Conservation (phyloP, 2,888 invertebrate genomes). For the Tipula confusa region DNA sequence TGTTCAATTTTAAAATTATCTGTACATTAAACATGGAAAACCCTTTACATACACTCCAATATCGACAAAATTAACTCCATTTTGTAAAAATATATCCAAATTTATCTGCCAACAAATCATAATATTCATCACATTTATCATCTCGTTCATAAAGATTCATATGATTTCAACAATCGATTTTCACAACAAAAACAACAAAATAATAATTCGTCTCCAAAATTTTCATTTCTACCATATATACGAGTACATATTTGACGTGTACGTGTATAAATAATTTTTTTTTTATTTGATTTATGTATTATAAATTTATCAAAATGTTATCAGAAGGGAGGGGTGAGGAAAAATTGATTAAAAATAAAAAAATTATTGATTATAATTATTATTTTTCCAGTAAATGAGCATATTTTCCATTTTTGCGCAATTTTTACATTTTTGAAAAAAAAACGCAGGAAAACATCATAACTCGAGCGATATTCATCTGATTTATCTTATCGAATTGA, state of each 20-base stretch:
- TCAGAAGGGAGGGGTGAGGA: not conserved
- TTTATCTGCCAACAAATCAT: not conserved
- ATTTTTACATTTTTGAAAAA: not conserved
- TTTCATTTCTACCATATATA: not conserved
- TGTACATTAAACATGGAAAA: too few species aligned
- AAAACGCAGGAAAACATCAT: too few species aligned
- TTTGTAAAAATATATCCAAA: not conserved
- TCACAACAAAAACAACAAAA: not conserved
- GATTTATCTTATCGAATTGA: too few species aligned
- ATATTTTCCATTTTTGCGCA: not conserved
- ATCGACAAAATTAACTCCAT: not conserved
- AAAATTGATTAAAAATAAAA: not conserved
- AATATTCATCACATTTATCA: not conserved
- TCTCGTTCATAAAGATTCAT: not conserved
- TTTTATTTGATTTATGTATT: not conserved
- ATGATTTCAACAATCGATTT: not conserved
- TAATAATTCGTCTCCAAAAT: not conserved
- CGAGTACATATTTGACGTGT: not conserved
- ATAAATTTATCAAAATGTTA: not conserved
- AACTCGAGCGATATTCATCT: too few species aligned
- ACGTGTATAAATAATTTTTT: not conserved
- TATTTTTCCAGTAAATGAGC: not conserved
- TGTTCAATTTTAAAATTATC: too few species aligned
- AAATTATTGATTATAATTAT: not conserved
- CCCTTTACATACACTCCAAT: too few species aligned